phyloP scores from a whole-genome alignment of 2,888 invertebrate species.

The Apocheima hispidaria region DNA sequence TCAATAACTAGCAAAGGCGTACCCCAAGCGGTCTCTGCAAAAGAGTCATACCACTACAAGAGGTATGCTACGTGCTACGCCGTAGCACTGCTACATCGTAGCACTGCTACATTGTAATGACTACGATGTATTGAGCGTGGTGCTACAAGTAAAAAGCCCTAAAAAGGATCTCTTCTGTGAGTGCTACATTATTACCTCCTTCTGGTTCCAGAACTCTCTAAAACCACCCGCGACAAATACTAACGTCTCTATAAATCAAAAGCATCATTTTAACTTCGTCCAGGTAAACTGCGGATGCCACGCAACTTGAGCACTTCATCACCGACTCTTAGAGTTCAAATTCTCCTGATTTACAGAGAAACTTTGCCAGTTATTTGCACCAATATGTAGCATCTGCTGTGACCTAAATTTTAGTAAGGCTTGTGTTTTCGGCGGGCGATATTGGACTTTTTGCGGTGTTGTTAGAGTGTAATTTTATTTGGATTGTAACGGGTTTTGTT shows the following conservation, averaged over 20 bases:
- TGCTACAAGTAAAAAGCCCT: too few species aligned
- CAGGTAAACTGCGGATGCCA: conserved; percentile 20
- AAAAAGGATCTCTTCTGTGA: too few species aligned
- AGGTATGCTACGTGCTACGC: too few species aligned
- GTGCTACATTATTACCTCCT: too few species aligned
- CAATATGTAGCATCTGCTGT: conserved; percentile 52
- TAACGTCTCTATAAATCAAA: conserved; percentile 40
- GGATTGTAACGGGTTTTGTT: conserved; percentile 33
- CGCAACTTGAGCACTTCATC: conserved; percentile 30
- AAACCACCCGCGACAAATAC: conserved; percentile 28
- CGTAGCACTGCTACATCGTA: too few species aligned
- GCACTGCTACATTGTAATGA: too few species aligned
- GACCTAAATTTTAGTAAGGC: conserved; percentile 55
- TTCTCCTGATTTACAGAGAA: conserved; percentile 32
- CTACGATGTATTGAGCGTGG: too few species aligned
- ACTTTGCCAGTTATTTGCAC: conserved; percentile 38
- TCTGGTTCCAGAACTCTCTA: conserved; percentile 1
- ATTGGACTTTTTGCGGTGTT: conserved; percentile 34
- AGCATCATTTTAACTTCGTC: conserved; percentile 22
- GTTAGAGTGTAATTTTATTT: conserved; percentile 41
- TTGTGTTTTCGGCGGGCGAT: conserved; percentile 37
- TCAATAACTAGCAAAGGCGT: too few species aligned
- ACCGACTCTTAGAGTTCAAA: conserved; percentile 29
- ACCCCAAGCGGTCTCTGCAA: too few species aligned
- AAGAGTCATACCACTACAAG: too few species aligned